Evolutionary conservation across 2,888 invertebrate genomes (phyloP).

Genomic region (Galeopsomyia nigrocyanea): DNA sequence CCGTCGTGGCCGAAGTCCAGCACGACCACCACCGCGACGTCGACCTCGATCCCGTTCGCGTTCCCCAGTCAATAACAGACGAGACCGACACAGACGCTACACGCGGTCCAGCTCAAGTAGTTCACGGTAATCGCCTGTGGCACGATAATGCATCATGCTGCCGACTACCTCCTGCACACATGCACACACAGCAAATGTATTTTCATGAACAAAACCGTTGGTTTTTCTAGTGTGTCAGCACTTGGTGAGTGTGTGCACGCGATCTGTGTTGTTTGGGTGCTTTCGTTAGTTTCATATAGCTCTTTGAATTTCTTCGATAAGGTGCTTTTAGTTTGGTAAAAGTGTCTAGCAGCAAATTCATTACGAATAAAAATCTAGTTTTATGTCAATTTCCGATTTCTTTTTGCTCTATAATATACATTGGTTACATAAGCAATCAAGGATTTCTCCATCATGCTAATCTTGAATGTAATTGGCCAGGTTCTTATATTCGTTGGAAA

Average conservation of each 20-base stretch:
- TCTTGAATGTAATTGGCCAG: too few relatives aligned
- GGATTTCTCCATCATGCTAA: too few relatives aligned
- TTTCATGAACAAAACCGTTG: conserved; percentile 25
- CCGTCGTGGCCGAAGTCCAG: conserved; percentile 73
- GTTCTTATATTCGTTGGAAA: too few relatives aligned
- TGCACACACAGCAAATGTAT: conserved; percentile 19
- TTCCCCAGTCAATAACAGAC: conserved; percentile 70
- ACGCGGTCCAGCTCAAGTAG: conserved; percentile 83
- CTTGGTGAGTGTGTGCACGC: conserved; percentile 7
- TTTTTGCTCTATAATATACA: too few relatives aligned
- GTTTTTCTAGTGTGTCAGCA: conserved; percentile 15
- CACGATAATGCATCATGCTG: not conserved
- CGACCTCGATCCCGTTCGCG: conserved; percentile 73
- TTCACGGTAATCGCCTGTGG: conserved; percentile 72
- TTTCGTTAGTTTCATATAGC: conserved; percentile 27
- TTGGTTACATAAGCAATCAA: too few relatives aligned
- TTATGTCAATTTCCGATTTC: too few relatives aligned
- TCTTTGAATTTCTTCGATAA: not conserved
- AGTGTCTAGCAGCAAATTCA: too few relatives aligned
- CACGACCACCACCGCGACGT: conserved; percentile 70
- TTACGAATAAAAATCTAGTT: too few relatives aligned
- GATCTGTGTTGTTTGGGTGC: not conserved
- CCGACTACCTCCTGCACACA: conserved; percentile 23
- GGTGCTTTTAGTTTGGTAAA: too few relatives aligned
- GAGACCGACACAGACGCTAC: conserved; percentile 76